Evolutionary conservation across 2,113 vertebrate genomes (phyloP).

Genomic region (Hylia prasina): DNA sequence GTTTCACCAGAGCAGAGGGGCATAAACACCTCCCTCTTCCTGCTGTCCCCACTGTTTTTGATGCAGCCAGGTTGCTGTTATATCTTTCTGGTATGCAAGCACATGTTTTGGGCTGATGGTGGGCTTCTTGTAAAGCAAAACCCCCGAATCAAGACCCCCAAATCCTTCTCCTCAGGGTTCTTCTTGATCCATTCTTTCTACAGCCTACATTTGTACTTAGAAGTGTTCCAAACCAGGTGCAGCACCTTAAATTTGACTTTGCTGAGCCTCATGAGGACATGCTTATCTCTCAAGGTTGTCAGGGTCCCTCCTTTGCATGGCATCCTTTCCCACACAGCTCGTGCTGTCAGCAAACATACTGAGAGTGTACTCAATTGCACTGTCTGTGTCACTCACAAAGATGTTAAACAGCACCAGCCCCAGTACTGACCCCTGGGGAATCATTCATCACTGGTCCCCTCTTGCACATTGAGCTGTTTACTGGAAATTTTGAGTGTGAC

Average conservation of each 20-base stretch:
- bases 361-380: background rate
- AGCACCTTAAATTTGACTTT: background rate
- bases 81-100: background rate
- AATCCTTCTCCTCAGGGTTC: background rate
- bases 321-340: background rate
- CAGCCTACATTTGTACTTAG: background rate
- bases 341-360: accelerated
- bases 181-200: background rate
- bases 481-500: background rate
- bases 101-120: accelerated
- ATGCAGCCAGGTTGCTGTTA: background rate
- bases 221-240: background rate
- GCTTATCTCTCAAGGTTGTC: background rate
- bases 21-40: background rate
- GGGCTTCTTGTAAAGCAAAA: background rate
- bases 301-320: background rate
- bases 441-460: too few species aligned
- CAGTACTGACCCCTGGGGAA: background rate
- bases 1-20: background rate
- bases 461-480: too few species aligned
- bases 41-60: background rate
- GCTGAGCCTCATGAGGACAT: background rate
- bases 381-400: background rate
- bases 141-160: background rate
- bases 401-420: too few species aligned